Base-by-base conservation (phyloP, 2,113 vertebrate species). In the Tyto alba region DNA sequence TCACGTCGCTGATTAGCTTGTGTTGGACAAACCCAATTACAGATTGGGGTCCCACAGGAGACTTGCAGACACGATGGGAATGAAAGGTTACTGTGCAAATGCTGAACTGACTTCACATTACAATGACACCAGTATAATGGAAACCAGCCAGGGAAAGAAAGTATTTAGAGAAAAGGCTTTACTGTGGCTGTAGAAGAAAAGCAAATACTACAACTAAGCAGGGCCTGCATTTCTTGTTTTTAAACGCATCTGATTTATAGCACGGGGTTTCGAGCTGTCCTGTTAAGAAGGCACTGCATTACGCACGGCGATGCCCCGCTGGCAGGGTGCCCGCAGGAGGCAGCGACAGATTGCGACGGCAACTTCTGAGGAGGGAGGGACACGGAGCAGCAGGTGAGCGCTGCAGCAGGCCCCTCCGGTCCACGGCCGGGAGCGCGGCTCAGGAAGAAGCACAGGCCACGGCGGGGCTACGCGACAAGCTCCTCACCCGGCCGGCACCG, bases 161-260 rank as follows among this genome's bases (percentile, higher is more conserved):
- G 47, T 36, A 76, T 36, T 80, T 27, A 25, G 62, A 64, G 57
- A 21, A 56, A 60, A 53, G 47, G 59, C 80, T 85, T 57, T 72
- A 16, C 1, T 41, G 80, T 9, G 82, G 91, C 80, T 74, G 72
- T 25, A 79, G 89, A 86, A 90, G 13, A 74, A 89, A 91, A 95
- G 83, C 66, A 76, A 95, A 88, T 36, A 27, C 60, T 92, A 78
- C 67, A 59, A 96, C 85, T 72, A 91, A 93, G 71, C 87, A 90
- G 73, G 78, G 84, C 73, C 19, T 53, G 52, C 16, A 71, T 50
- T 76, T 86, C 82, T 77, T 82, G 74, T 62, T 68, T 84, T 79
- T 63, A 30, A 87, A 47, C 82, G 81, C 12, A 47, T 91, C 95
- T 87, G 78, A 72, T 92, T 93, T 88, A 78, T 91, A 75, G 88